Conservation (phyloP, 2,797 vertebrate species). For the Pempheris klunzingeri region DNA sequence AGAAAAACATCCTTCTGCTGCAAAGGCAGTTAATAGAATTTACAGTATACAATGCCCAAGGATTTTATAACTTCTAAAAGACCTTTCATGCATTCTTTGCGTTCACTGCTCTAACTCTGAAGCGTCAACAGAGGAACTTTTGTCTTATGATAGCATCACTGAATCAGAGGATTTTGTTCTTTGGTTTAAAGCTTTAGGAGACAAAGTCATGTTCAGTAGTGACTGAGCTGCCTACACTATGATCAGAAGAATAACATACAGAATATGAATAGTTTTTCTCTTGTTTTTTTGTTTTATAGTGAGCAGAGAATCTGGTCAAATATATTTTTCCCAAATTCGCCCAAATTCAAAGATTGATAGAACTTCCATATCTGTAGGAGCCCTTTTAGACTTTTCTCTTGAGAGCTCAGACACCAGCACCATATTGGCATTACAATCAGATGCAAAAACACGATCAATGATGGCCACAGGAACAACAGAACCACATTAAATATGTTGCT, state of each 20-base stretch:
- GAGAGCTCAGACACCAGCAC: neutral
- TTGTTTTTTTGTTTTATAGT: neutral
- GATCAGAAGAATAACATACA: conserved; percentile 10
- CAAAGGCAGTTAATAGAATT: conserved; percentile 18
- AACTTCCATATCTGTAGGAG: neutral
- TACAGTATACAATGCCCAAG: conserved; percentile 20
- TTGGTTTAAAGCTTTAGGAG: conserved; percentile 10
- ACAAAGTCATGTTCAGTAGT: conserved; percentile 11
- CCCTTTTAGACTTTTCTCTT: neutral
- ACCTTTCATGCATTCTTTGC: conserved; percentile 22
- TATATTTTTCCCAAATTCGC: neutral
- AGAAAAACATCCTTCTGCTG: conserved; percentile 36
- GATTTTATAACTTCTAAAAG: conserved; percentile 23
- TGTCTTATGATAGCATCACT: conserved; percentile 26
- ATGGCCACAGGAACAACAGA: neutral
- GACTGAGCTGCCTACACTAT: neutral
- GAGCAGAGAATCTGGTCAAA: neutral
- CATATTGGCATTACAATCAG: neutral
- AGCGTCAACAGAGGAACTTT: neutral
- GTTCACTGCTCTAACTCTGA: conserved; percentile 7
- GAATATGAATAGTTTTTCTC: neutral
- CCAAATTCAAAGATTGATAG: too few relatives aligned
- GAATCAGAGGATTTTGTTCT: conserved; percentile 26
- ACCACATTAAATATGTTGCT: neutral
- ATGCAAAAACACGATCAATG: neutral